Conservation (phyloP, 2,797 vertebrate species). For the Siniperca undulata region DNA sequence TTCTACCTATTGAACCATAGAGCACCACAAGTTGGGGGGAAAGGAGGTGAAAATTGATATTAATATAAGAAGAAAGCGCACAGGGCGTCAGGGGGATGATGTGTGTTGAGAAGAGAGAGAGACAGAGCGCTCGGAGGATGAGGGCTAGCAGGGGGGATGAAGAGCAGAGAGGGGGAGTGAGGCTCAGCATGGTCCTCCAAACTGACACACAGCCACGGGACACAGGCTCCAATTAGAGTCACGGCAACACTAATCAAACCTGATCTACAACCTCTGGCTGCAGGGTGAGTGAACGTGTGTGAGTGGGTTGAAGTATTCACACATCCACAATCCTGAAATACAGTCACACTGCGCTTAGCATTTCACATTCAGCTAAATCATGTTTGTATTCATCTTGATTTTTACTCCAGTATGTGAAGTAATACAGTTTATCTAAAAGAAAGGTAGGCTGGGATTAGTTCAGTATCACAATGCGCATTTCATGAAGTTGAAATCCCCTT, state of each 20-base stretch:
- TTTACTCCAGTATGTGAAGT: background rate
- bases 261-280: conserved; percentile 77
- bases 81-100: background rate
- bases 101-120: conserved; percentile 20
- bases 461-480: conserved; percentile 30
- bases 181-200: conserved; percentile 68
- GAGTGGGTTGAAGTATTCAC: conserved; percentile 29
- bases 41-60: conserved; percentile 1
- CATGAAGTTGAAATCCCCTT: conserved; percentile 37
- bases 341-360: conserved; percentile 19
- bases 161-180: conserved; percentile 50
- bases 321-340: conserved; percentile 26
- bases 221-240: conserved; percentile 78
- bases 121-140: conserved; percentile 30
- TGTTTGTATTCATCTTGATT: conserved; percentile 6
- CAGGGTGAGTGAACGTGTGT: conserved; percentile 48
- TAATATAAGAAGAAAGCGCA: conserved; percentile 27
- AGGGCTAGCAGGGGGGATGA: conserved; percentile 48
- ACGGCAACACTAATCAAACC: conserved; percentile 79
- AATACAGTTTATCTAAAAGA: background rate
- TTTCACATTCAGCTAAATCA: conserved; percentile 25
- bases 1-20: background rate
- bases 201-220: conserved; percentile 79
- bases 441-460: conserved; percentile 18
- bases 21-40: background rate